Evolutionary conservation across 2,888 invertebrate species (phyloP).

Genomic region (Neoscelio sp.): DNA sequence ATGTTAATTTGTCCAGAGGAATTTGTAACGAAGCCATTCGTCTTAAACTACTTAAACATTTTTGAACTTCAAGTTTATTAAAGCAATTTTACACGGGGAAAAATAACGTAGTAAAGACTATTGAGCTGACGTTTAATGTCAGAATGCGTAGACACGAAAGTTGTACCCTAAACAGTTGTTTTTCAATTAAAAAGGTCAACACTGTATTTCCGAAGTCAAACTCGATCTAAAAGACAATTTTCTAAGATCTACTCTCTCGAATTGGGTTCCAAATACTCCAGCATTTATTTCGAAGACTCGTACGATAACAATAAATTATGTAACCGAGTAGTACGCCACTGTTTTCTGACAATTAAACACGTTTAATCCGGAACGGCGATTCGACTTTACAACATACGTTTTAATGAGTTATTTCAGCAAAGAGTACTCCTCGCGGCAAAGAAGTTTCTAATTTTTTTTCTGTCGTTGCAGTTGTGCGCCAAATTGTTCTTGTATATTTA

Average conservation of each 20-base stretch:
- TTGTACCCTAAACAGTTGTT: too few species aligned
- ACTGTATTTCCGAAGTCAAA: too few species aligned
- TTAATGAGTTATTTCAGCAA: neutral
- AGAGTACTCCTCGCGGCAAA: conserved; percentile 15
- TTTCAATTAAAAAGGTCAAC: too few species aligned
- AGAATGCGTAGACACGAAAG: too few species aligned
- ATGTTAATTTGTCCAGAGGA: conserved; percentile 4
- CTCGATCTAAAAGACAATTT: neutral
- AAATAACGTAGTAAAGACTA: too few species aligned
- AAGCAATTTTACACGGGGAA: neutral
- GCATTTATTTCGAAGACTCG: conserved; percentile 36
- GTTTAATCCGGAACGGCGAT: conserved; percentile 20
- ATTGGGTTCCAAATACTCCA: too few species aligned
- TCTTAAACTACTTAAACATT: too few species aligned
- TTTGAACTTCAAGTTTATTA: neutral
- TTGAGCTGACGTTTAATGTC: too few species aligned
- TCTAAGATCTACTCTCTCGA: too few species aligned
- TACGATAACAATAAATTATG: conserved; percentile 36
- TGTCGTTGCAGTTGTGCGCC: conserved; percentile 1
- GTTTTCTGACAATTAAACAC: conserved; percentile 14
- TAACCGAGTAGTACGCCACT: conserved; percentile 11
- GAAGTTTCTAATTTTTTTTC: conserved; percentile 52
- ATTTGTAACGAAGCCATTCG: conserved; percentile 1
- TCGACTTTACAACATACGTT: conserved; percentile 23
- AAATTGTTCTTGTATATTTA: conserved; percentile 40